A percentile compares a stretch with the other conserved stretches of the same genome.
Evolutionary conservation across 92 coral and sea anemone genomes (phyloP).

Genomic region (Bergia sp.): DNA sequence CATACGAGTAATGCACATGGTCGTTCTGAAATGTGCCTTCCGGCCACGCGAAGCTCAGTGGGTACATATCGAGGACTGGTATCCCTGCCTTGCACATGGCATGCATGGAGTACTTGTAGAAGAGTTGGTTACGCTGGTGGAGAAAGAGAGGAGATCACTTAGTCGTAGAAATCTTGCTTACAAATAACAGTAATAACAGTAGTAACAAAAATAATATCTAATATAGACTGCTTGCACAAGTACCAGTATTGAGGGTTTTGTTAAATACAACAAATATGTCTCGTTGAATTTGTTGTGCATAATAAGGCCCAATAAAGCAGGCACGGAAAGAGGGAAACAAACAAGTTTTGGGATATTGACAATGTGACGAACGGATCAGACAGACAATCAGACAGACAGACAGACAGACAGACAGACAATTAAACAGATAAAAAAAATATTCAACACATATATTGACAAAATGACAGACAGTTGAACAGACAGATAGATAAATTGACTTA

Average conservation of each 20-base stretch:
- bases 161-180: not conserved
- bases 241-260: too few relatives aligned
- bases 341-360: too few relatives aligned
- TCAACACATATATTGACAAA: not conserved
- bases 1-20: constrained; percentile 35
- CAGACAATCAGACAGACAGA: not conserved
- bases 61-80: constrained; percentile 41
- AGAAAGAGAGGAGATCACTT: not conserved
- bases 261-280: too few relatives aligned
- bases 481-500: not conserved
- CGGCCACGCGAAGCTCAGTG: constrained; percentile 34
- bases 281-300: too few relatives aligned
- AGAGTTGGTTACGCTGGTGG: constrained; percentile 32
- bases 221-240: too few relatives aligned
- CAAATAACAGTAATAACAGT: too few relatives aligned
- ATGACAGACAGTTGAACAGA: not conserved
- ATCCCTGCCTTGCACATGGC: constrained; percentile 44
- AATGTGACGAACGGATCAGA: too few relatives aligned
- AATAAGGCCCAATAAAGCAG: too few relatives aligned
- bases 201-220: too few relatives aligned
- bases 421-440: not conserved
- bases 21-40: constrained; percentile 22
- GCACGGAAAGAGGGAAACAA: too few relatives aligned
- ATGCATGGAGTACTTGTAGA: constrained; percentile 45
- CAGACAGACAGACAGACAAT: not conserved